Percentiles rank a stretch among this genome's conserved stretches.
Evolutionary conservation across 2,888 invertebrate species (phyloP).

Genomic region (Zhuqinia jingwanae): DNA sequence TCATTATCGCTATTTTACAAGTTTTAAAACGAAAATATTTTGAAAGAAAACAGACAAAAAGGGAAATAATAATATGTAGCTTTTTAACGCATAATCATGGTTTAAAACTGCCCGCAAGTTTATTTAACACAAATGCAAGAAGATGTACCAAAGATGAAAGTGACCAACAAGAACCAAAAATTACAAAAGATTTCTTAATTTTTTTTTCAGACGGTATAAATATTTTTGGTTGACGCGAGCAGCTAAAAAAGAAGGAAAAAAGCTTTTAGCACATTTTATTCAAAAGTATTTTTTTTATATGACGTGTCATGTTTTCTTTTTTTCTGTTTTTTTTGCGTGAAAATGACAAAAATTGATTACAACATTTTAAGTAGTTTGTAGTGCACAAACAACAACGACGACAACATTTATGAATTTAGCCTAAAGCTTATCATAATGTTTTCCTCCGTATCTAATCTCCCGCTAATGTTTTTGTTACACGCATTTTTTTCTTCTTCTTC

Average conservation of each 20-base stretch:
- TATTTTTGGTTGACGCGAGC: too few relatives aligned
- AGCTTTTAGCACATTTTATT: slow-evolving; percentile 42
- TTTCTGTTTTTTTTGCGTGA: slow-evolving; percentile 22
- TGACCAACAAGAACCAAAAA: too few relatives aligned
- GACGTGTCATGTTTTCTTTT: not conserved
- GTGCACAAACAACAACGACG: too few relatives aligned
- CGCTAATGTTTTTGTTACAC: slow-evolving; percentile 19
- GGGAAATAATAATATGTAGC: too few relatives aligned
- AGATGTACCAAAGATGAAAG: too few relatives aligned
- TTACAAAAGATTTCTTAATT: not conserved
- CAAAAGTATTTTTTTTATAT: not conserved
- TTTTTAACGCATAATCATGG: too few relatives aligned
- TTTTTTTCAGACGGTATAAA: not conserved
- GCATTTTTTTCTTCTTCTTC: slow-evolving; percentile 3
- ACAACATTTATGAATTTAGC: not conserved
- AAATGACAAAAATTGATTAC: slow-evolving; percentile 41
- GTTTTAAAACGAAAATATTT: too few relatives aligned
- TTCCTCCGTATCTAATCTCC: slow-evolving; percentile 8
- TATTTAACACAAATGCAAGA: too few relatives aligned
- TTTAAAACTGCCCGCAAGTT: too few relatives aligned
- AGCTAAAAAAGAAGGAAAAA: too few relatives aligned
- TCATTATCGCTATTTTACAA: too few relatives aligned
- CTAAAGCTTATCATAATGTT: slow-evolving; percentile 26
- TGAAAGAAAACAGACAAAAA: too few relatives aligned
- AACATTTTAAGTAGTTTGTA: slow-evolving; percentile 8